A percentile compares a stretch with the other conserved stretches of the same genome.
Conservation (phyloP, 2,888 invertebrate species). For the Teleiodes luculella region DNA sequence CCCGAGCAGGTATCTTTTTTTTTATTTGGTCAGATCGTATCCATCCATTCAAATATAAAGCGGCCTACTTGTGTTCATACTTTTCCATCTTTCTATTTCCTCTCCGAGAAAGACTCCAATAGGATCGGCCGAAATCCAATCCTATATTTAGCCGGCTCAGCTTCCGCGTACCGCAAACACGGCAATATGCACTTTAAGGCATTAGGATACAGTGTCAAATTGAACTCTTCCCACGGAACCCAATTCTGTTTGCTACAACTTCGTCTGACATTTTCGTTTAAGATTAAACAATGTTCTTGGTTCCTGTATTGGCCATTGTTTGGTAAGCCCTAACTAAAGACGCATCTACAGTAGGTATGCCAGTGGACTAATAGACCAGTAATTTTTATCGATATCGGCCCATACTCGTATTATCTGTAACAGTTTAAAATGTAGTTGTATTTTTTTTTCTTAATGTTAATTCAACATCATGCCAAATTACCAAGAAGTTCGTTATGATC, state of each 20-base stretch:
- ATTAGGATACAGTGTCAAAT: slow-evolving; percentile 2
- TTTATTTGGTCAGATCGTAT: too few species aligned
- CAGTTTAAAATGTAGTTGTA: too few species aligned
- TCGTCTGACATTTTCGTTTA: background rate
- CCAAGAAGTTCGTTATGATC: too few species aligned
- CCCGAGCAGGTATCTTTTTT: too few species aligned
- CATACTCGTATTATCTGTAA: too few species aligned
- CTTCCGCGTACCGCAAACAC: slow-evolving; percentile 43
- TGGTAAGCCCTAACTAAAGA: background rate
- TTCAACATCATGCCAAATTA: too few species aligned
- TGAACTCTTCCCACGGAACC: background rate
- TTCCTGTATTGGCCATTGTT: background rate
- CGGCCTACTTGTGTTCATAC: too few species aligned
- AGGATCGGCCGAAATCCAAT: slow-evolving; percentile 36
- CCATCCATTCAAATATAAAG: too few species aligned
- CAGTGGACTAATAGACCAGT: background rate
- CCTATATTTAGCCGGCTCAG: slow-evolving; percentile 49
- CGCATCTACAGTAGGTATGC: background rate
- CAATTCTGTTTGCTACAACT: background rate
- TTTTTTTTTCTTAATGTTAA: too few species aligned
- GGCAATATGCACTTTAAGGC: slow-evolving; percentile 14
- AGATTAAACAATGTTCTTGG: background rate
- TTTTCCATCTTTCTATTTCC: background rate
- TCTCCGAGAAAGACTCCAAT: background rate
- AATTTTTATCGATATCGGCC: too few species aligned